Evolutionary conservation across 2,888 invertebrate species (phyloP).

Genomic region (Teinopalpus imperialis): DNA sequence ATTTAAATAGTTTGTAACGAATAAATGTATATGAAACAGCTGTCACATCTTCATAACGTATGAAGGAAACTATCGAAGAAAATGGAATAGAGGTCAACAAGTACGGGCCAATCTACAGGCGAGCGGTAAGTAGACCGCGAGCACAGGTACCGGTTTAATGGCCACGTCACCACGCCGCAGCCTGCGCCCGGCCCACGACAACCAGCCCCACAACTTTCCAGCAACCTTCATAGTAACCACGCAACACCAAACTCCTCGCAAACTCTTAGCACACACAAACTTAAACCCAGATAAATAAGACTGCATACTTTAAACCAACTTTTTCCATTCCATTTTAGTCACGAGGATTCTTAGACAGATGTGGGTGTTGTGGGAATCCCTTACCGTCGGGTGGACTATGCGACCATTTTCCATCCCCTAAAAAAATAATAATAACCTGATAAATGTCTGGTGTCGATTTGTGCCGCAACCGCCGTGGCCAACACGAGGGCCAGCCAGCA

Average conservation of each 20-base stretch:
- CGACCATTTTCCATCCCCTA: background rate
- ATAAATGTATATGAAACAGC: too few relatives aligned
- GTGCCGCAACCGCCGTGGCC: constrained; percentile 55
- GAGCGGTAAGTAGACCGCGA: constrained; percentile 17
- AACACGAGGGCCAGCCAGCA: constrained; percentile 65
- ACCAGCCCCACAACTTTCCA: constrained; percentile 2
- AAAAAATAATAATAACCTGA: constrained; percentile 68
- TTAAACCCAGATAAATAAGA: too few relatives aligned
- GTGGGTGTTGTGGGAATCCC: too few relatives aligned
- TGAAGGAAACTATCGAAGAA: constrained; percentile 1
- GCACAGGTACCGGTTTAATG: constrained; percentile 18
- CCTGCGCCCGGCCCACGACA: background rate
- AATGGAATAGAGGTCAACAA: constrained; percentile 13
- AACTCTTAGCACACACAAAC: too few relatives aligned
- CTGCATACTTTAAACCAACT: too few relatives aligned
- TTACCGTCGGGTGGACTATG: too few relatives aligned
- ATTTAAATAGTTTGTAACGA: too few relatives aligned
- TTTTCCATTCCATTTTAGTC: too few relatives aligned
- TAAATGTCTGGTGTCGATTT: constrained; percentile 69
- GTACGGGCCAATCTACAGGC: constrained; percentile 6
- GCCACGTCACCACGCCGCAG: constrained; percentile 20
- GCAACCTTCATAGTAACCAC: background rate
- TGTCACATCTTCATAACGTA: too few relatives aligned
- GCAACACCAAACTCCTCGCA: too few relatives aligned
- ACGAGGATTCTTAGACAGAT: too few relatives aligned